A percentile compares a stretch with the other conserved stretches of the same genome.
Conservation (phyloP, 2,888 invertebrate species). For the Netelia inedita region DNA sequence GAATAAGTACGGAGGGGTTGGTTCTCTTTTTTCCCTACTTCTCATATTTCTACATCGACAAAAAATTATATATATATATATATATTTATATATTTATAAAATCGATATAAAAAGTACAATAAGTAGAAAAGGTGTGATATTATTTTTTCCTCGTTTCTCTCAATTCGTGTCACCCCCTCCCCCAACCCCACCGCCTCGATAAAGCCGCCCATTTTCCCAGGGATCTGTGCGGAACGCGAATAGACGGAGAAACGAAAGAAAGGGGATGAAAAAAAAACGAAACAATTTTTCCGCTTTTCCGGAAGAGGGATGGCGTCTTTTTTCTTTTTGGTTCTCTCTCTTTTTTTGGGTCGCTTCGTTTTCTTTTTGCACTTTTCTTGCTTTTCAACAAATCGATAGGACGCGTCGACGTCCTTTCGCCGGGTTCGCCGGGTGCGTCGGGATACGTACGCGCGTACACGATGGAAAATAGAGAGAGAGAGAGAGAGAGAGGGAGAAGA, state of each 20-base stretch:
- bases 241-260: constrained; percentile 15
- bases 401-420: constrained; percentile 20
- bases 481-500: not conserved
- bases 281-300: constrained; percentile 5
- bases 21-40: not conserved
- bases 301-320: not conserved
- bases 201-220: not conserved
- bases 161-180: not conserved
- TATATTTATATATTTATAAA: not conserved
- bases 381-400: constrained; percentile 43
- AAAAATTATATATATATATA: not conserved
- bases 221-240: constrained; percentile 3
- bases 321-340: not conserved
- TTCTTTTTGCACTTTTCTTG: not conserved
- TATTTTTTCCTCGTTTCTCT: not conserved
- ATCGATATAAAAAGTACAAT: not conserved
- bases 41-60: constrained; percentile 1
- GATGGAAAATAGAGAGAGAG: not conserved
- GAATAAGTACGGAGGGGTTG: not conserved
- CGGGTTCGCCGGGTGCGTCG: not conserved
- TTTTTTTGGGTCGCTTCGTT: not conserved
- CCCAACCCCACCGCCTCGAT: too few species aligned
- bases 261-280: constrained; percentile 1
- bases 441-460: constrained; percentile 9
- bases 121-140: not conserved